phyloP scores from a whole-genome alignment of 1,140 invertebrate species.

The Drosophila kanapiae region DNA sequence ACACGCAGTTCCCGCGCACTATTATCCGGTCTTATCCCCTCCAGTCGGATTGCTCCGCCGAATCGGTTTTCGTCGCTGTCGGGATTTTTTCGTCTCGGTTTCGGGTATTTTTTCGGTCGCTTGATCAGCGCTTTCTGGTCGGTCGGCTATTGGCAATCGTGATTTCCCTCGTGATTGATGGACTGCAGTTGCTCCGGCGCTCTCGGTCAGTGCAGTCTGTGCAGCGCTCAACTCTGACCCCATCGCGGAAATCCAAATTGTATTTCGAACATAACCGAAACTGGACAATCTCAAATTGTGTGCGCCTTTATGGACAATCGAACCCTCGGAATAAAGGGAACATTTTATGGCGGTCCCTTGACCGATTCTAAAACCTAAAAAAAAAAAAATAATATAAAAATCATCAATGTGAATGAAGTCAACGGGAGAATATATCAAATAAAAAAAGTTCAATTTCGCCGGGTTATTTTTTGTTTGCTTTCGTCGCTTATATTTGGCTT shows the following conservation, averaged over 20 bases:
- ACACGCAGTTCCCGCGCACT: constrained; percentile 54
- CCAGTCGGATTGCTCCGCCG: constrained; percentile 4
- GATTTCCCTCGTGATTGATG: constrained; percentile 73
- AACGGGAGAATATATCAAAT: constrained; percentile 45
- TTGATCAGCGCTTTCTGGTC: constrained; percentile 63
- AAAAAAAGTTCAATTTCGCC: constrained; percentile 70
- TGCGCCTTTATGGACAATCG: constrained; percentile 45
- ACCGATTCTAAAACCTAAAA: constrained; percentile 45
- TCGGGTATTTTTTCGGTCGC: constrained; percentile 24
- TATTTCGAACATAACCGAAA: constrained; percentile 2
- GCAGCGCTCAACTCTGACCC: constrained; percentile 21
- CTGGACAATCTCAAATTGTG: constrained; percentile 57
- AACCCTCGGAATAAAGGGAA: constrained; percentile 27
- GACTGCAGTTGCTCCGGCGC: constrained; percentile 61
- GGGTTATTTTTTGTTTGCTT: constrained; percentile 32
- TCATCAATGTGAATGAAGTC: constrained; percentile 32
- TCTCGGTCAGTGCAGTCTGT: constrained; percentile 66
- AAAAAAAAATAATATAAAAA: neutral
- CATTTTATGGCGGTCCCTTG: constrained; percentile 70
- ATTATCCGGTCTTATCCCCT: constrained; percentile 12
- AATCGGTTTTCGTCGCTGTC: constrained; percentile 18
- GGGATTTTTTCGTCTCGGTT: constrained; percentile 30
- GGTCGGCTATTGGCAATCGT: constrained; percentile 48
- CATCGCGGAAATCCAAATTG: neutral
- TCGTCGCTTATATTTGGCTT: constrained; percentile 9